These are phyloP conservation scores for Probaryconus sp. DNA, from an alignment of 1,140 invertebrate genomes.

Conservation along the genomic window DNA sequence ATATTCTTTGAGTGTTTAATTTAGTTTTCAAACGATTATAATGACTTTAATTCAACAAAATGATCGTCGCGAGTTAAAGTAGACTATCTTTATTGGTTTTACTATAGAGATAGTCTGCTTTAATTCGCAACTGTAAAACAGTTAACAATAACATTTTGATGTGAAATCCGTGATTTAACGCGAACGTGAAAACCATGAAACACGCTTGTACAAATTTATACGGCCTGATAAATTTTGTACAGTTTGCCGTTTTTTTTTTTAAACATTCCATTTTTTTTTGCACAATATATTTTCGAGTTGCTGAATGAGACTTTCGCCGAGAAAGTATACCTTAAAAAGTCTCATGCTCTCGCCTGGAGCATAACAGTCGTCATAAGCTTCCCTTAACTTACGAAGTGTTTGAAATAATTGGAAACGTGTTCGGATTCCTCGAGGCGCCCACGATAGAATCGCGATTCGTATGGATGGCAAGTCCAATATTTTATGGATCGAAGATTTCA, in stretches of 20 bases:
- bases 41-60: too few species aligned
- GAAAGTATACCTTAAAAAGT: constrained; percentile 13
- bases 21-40: too few species aligned
- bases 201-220: constrained; percentile 8
- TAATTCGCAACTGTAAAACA: too few species aligned
- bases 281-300: constrained; percentile 12
- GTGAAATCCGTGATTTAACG: too few species aligned
- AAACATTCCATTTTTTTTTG: too few species aligned
- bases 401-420: constrained; percentile 50
- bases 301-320: not conserved
- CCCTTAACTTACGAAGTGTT: constrained; percentile 35
- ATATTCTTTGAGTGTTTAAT: too few species aligned
- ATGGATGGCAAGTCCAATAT: constrained; percentile 23
- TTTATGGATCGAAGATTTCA: constrained; percentile 31
- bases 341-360: constrained; percentile 14
- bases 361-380: constrained; percentile 39
- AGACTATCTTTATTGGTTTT: too few species aligned
- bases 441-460: constrained; percentile 32
- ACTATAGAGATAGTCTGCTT: too few species aligned
- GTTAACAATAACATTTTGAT: too few species aligned
- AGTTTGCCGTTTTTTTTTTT: not conserved
- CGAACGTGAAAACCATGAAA: too few species aligned
- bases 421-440: constrained; percentile 32
- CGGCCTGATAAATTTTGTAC: constrained; percentile 13
- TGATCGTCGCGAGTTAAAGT: too few species aligned